Evolutionary conservation across 1,140 invertebrate species (phyloP), one percentile per base, ranked within the genome.

Genomic region (Melitaea cinxia): DNA sequence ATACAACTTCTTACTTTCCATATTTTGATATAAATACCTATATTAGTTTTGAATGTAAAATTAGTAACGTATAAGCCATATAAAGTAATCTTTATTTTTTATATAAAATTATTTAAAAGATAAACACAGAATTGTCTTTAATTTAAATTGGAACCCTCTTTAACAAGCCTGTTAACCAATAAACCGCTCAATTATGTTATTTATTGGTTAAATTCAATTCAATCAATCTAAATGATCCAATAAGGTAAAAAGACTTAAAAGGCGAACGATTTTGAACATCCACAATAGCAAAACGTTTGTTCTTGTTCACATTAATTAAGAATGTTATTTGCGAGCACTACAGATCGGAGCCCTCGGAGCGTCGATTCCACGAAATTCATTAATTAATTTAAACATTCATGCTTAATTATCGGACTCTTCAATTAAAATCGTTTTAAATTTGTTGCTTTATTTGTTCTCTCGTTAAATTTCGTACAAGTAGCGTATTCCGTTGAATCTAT

Each of bases 371-470:
- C 77, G 78, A 81, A 83, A 80, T 85, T 81, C 79, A 76, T 84
- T 86, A 85, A 85, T 85, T 85, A 85, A 86, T 86, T 88, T 86
- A 84, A 88, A 85, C 82, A 88, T 88, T 84, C 83, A 88, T 84
- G 82, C 78, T 85, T 85, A 85, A 85, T 88, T 88, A 88, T 86
- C 77, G 82, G 77, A 80, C 78, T 86, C 81, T 85, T 83, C 80
- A 86, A 83, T 86, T 83, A 83, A 82, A 82, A 60, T 81, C 72
- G 67, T 72, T 80, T 83, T 84, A 77, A 83, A 85, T 85, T 88
- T 85, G 82, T 80, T 83, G 73, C 72, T 83, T 85, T 86, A 80
- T 85, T 83, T 86, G 77, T 75, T 76, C 62, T 39, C 55, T 68
- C 60, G 62, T 75, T 76, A 72, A 70, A 59, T 74, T 71, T 70